Base-by-base conservation (phyloP, 1,140 invertebrate genomes). In the Tetragnatha versicolor region DNA sequence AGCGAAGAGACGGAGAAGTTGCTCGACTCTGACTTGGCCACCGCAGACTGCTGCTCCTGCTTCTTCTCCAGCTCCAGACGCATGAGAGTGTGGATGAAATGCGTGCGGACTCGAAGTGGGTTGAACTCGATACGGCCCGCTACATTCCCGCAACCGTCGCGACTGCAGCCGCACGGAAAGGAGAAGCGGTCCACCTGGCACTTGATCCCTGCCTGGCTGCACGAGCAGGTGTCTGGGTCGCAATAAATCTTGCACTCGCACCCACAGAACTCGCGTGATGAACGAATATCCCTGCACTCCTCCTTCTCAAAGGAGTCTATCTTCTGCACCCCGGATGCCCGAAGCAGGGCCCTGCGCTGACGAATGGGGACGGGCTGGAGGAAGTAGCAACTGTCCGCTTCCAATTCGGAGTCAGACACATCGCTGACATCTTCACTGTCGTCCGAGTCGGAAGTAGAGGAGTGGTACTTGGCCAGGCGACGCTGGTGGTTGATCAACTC, bases 1-100 rank as follows among this genome's bases (percentile, higher is more conserved):
- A 79, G 27, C 29, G 78, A 63, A 12, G 78, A 72, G n/a, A 72
- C 58, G 27, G 55, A 75, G 65, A 76, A 76, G 29, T 76, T 80
- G 31, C 35, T 76, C 3, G 22, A n/a, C n/a, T 68, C 75, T 22
- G 61, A 33, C 31, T 70, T 60, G 2, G 49, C 27, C 31, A 49
- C 10, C 35, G 45, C n/a, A 17, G 37, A 10, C 20, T 79, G 53
- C 22, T 79, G 73, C 69, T 87, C 86, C 79, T 93, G 90, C 80
- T 94, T 93, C 85, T 93, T 93, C 85, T 98, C 96, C 79, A 97
- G 86, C 81, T 97, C 94, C 76, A 99, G 85, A 68, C 95, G 89
- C 96, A 98, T 98, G 10, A 98, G 87, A 0, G 97, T 98, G 83
- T 98, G 95, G 81, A 98, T 96, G 83, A 97, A 98, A 86, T 99